Evolutionary conservation across 2,113 vertebrate species (phyloP).

Genomic region (Eubucco bourcierii): DNA sequence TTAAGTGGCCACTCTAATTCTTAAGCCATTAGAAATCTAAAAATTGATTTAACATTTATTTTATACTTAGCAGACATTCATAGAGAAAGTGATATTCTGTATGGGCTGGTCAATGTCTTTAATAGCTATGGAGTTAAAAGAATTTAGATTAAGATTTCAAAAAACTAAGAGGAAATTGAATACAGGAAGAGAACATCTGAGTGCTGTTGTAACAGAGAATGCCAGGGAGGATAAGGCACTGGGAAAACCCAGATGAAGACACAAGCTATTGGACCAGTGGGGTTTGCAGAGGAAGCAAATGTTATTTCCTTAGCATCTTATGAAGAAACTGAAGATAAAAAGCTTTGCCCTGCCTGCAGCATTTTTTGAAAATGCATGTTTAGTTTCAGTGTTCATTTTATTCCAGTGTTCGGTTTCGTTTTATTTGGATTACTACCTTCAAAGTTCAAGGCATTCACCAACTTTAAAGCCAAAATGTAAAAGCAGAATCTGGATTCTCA

Average conservation of each 20-base stretch:
- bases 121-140: conserved; percentile 30
- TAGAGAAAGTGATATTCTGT: background rate
- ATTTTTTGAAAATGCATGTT: background rate
- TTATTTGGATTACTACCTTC: background rate
- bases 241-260: background rate
- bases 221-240: background rate
- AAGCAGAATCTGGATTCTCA: conserved; percentile 13
- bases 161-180: background rate
- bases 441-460: conserved; percentile 15
- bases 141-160: background rate
- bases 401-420: background rate
- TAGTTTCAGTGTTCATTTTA: background rate
- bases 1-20: conserved; percentile 39
- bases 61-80: background rate
- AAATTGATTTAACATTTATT: conserved; percentile 39
- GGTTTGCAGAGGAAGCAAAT: background rate
- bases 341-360: background rate
- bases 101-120: background rate
- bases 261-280: background rate
- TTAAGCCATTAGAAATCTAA: conserved; percentile 52
- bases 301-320: background rate
- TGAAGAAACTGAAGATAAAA: background rate
- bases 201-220: background rate
- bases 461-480: conserved; percentile 10
- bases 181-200: background rate